These are phyloP conservation scores for Potorous gilbertii DNA, from an alignment of 2,797 vertebrate genomes.

Conservation along the genomic window DNA sequence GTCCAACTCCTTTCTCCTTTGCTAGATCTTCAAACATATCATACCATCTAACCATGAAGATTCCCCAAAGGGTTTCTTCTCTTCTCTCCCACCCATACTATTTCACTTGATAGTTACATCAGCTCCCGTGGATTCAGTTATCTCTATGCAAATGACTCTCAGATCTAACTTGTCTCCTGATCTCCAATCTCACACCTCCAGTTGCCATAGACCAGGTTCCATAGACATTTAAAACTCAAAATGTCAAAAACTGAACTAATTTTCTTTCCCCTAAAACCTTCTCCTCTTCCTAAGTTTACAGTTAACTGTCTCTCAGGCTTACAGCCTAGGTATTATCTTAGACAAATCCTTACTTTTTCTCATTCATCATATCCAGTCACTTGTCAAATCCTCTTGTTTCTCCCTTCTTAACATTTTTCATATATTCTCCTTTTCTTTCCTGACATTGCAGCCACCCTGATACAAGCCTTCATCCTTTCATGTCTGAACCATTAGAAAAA, in stretches of 20 bases:
- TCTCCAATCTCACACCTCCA: background rate
- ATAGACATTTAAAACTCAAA: background rate
- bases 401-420: background rate
- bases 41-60: background rate
- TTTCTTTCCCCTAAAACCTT: background rate
- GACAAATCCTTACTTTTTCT: background rate
- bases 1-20: background rate
- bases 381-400: background rate
- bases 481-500: background rate
- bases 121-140: background rate
- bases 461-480: background rate
- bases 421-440: background rate
- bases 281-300: background rate
- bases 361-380: background rate
- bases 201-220: background rate
- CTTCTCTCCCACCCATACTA: background rate
- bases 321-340: background rate
- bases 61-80: background rate
- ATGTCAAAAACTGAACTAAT: background rate
- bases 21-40: background rate
- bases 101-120: background rate
- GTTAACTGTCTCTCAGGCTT: background rate
- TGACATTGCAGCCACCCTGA: background rate
- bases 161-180: background rate
- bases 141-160: background rate